Conservation (phyloP, 2,797 vertebrate species). For the Melanotaenia nigrans region DNA sequence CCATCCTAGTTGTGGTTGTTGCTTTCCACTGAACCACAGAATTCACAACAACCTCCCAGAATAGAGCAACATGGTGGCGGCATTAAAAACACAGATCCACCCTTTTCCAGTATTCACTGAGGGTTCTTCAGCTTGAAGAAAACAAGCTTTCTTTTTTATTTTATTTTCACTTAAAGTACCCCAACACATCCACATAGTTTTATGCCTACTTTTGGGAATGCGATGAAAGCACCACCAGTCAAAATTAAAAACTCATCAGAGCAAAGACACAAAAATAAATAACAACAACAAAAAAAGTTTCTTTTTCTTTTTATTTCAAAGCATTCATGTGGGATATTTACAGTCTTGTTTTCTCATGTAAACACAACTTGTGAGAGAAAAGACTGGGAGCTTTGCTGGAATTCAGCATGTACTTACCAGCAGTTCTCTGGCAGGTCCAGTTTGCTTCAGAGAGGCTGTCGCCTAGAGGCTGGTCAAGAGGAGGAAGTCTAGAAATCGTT, state of each 20-base stretch:
- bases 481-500: conserved; percentile 59
- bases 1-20: conserved; percentile 69
- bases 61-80: conserved; percentile 72
- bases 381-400: conserved; percentile 66
- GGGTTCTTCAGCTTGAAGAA: conserved; percentile 67
- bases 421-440: conserved; percentile 23
- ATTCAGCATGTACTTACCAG: conserved; percentile 79
- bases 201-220: conserved; percentile 33
- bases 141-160: conserved; percentile 49
- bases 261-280: conserved; percentile 5
- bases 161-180: conserved; percentile 44
- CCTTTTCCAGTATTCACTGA: conserved; percentile 72
- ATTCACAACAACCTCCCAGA: conserved; percentile 81
- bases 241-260: conserved; percentile 60
- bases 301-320: conserved; percentile 37
- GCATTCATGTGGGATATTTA: conserved; percentile 80
- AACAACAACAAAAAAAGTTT: conserved; percentile 11
- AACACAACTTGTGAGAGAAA: conserved; percentile 71
- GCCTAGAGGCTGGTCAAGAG: conserved; percentile 31
- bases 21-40: conserved; percentile 73
- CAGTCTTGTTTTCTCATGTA: conserved; percentile 77
- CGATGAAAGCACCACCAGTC: conserved; percentile 52
- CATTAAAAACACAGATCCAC: conserved; percentile 73
- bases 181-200: conserved; percentile 24
- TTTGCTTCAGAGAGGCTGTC: conserved; percentile 44